Percentiles rank a stretch among this genome's conserved stretches.
phyloP scores from a whole-genome alignment of 2,797 vertebrate species.

The Myotis myotis region DNA sequence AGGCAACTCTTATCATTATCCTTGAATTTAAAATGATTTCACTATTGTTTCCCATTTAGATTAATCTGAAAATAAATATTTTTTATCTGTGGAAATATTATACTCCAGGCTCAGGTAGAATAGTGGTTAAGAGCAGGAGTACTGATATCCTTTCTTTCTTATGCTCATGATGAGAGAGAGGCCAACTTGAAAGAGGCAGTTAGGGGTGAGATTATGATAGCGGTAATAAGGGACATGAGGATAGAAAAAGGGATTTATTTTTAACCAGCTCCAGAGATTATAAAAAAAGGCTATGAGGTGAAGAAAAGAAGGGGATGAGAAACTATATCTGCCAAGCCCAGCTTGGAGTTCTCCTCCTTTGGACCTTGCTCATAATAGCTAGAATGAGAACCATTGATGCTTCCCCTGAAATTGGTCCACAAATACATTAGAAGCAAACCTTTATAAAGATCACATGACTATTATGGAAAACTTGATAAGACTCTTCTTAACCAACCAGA shows the following conservation, averaged over 20 bases:
- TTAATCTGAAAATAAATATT: constrained; percentile 22
- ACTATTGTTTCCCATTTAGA: neutral
- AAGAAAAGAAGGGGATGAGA: neutral
- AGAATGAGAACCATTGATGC: neutral
- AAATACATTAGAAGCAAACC: neutral
- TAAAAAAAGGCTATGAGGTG: neutral
- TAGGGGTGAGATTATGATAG: neutral
- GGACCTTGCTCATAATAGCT: neutral
- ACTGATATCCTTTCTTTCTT: neutral
- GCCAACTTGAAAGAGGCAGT: neutral
- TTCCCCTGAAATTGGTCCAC: neutral
- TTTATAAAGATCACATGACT: neutral
- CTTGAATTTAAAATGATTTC: constrained; percentile 13
- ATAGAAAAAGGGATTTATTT: neutral
- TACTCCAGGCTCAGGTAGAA: neutral
- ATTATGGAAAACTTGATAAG: neutral
- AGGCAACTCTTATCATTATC: neutral
- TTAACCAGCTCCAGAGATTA: neutral
- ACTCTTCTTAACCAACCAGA: neutral
- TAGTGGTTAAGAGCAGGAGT: neutral
- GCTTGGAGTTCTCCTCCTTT: neutral
- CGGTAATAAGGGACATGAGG: neutral
- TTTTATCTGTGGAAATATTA: neutral
- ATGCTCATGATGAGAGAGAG: neutral
- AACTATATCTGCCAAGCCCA: neutral